phyloP scores from a whole-genome alignment of 2,113 vertebrate species.

The Megaceryle maxima region DNA sequence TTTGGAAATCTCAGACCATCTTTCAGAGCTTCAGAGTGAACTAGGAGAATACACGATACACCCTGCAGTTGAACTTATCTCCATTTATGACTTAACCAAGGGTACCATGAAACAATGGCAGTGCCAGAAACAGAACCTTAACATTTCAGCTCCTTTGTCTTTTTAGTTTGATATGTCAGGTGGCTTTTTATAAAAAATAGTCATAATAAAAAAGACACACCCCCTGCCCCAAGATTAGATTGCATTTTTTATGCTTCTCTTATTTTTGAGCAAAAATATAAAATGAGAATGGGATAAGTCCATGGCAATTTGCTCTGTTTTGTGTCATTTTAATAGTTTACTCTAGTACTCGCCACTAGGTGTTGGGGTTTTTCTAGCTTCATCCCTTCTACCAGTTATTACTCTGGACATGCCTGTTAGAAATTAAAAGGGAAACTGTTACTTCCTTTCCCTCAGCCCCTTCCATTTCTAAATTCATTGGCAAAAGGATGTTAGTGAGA shows the following conservation, averaged over 20 bases:
- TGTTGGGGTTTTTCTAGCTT: neutral
- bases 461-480: neutral
- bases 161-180: neutral
- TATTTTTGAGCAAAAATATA: neutral
- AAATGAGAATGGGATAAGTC: neutral
- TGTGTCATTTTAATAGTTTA: neutral
- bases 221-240: rapidly evolving
- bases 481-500: neutral
- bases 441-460: neutral
- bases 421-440: neutral
- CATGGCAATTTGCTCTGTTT: neutral
- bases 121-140: neutral
- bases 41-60: neutral
- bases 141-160: neutral
- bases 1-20: neutral
- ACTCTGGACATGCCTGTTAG: neutral
- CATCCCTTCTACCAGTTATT: neutral
- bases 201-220: neutral
- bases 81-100: neutral
- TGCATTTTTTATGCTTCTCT: neutral
- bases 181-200: neutral
- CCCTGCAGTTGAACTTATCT: neutral
- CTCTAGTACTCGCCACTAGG: neutral
- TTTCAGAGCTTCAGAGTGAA: neutral
- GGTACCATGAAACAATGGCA: neutral